Evolutionary conservation across 2,113 vertebrate genomes (phyloP), one percentile per base, ranked within the genome.

Genomic region (Lutjanus erythropterus): DNA sequence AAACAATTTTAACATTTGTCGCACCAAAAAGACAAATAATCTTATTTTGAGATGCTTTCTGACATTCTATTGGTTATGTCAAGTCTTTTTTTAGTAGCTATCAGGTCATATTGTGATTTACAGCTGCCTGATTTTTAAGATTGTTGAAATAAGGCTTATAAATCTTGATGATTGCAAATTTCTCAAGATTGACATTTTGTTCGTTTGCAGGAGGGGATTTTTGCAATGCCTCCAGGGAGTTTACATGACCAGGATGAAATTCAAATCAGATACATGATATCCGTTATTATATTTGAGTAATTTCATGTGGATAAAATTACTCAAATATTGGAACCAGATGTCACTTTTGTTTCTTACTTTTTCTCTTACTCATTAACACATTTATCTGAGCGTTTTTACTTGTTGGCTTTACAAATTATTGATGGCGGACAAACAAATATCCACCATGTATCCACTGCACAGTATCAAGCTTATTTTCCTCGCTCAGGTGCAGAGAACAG

Each of bases 381-480:
- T 71, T 65, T 5, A 75, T 52, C 19, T 52, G 4, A 29, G 29
- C 12, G 69, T 29, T 56, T 75, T 78, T 66, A 75, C 0, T 53
- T 25, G 29, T 10, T 56, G 53, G 18, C 14, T 42, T 64, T 31
- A 16, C 33, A 79, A 49, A 64, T 76, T 19, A 52, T 47, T n/a
- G 27, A 55, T 2, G 15, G 19, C 50, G 60, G 37, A 71, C 44
- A 50, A 85, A 49, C 64, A 78, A 6, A 75, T 64, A 74, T 39
- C 18, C 42, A 0, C 55, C 37, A 66, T 4, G 0, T 23, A 58
- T 60, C 58, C 33, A 50, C 55, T 53, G 29, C 6, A 69, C 21
- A 62, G 16, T 35, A 82, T 55, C 62, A 74, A 47, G 62, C 39
- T 67, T 70, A 60, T 76, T 89, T 49, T 69, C 56, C 41, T 65